Conservation (phyloP, 1,140 invertebrate species). For the Trichogramma pretiosum region DNA sequence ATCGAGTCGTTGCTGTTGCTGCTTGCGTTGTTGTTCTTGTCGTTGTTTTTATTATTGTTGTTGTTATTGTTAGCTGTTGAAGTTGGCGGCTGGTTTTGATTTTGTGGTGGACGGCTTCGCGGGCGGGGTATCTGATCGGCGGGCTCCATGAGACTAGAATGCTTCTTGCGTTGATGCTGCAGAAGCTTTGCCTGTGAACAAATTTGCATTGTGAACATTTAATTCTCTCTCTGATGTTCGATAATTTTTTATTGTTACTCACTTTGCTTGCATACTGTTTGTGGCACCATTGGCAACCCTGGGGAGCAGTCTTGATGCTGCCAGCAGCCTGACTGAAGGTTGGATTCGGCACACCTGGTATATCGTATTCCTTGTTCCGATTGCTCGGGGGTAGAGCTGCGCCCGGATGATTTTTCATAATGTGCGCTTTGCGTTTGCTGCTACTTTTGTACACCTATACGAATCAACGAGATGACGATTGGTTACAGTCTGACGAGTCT, state of each 20-base stretch:
- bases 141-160: conserved; percentile 46
- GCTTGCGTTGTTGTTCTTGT: conserved; percentile 18
- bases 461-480: no score
- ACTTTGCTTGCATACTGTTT: conserved; percentile 74
- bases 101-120: conserved; percentile 35
- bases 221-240: no score
- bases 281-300: conserved; percentile 72
- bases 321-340: conserved; percentile 65
- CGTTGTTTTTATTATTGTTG: background rate
- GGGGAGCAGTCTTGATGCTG: conserved; percentile 63
- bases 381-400: conserved; percentile 57
- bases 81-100: conserved; percentile 31
- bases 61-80: conserved; percentile 12
- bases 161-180: conserved; percentile 73
- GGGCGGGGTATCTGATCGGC: conserved; percentile 40
- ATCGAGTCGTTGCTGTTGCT: conserved; percentile 28
- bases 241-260: no score
- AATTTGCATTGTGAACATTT: no score
- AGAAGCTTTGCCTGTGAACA: conserved; percentile 57
- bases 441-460: conserved; percentile 73
- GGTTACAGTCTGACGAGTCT: no score
- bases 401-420: conserved; percentile 78
- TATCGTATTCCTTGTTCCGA: conserved; percentile 45
- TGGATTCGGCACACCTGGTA: conserved; percentile 48
- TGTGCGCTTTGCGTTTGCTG: conserved; percentile 76